Evolutionary conservation across 2,888 invertebrate species (phyloP), one percentile per base, ranked within the genome.

Genomic region (Oconnorella tubifera): DNA sequence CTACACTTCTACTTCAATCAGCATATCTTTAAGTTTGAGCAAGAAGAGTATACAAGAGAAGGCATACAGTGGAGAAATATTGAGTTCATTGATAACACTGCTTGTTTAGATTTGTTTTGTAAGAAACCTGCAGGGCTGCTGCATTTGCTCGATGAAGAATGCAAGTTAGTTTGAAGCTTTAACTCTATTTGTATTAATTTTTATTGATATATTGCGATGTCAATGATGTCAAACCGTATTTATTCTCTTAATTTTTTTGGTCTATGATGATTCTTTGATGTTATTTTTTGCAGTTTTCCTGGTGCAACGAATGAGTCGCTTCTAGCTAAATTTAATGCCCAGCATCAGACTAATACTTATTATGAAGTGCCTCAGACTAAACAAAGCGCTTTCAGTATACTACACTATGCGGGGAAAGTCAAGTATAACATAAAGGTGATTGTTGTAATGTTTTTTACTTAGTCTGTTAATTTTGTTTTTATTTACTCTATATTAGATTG

Each of bases 1-100:
- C 86, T 97, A 59, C 96, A 97, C 84, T 92, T 92, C 83, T 96
- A 96, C 83, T 97, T 97, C 85, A 96, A 96, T 85, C 92, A 95
- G 83, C 96, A 97, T 81, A 96, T 97, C 74, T 97, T 97, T 84
- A 94, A 95, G 67, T 70, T 66, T 40, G 66, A 73, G 1, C 91
- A 96, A 86, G 92, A 96, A 81, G 96, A 96, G 83, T 97, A 96
- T 80, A 86, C 91, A 74, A 87, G 92, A 69, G 95, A 96, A 83
- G 92, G 92, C 29, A 95, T 96, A 68, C 87, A 90, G 71, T 96
- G 95, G 96, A 92, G 91, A 67, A 92, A 94, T 80, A 95, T 96
- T 68, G 94, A 92, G 72, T 96, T 94, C 84, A 91, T 92, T 74
- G 96, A 96, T 82, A 97, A 97, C 83, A 94, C 95, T 0, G 92